phyloP scores from a whole-genome alignment of 2,113 vertebrate genomes.

The human (Homo sapiens) region DNA sequence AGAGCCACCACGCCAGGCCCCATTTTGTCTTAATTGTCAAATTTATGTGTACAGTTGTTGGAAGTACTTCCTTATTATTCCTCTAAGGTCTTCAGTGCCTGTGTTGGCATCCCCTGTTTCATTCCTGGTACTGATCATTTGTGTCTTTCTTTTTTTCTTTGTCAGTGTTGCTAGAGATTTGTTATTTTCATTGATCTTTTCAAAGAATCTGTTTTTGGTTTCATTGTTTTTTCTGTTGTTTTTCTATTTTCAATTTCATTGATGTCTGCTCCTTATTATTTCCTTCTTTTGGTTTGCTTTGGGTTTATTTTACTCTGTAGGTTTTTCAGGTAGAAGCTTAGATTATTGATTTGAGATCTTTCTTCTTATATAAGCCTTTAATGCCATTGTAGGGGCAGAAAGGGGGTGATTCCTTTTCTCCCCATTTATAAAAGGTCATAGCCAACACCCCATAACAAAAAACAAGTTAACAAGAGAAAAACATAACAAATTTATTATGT shows the following conservation, averaged over 20 bases:
- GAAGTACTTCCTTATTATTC: neutral
- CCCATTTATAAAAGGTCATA: neutral
- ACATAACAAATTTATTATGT: neutral
- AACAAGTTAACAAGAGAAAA: neutral
- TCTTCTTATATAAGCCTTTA: conserved; percentile 20
- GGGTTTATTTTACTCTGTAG: neutral
- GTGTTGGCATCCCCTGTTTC: neutral
- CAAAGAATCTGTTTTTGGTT: neutral
- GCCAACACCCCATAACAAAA: neutral
- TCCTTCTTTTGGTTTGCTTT: conserved; percentile 11
- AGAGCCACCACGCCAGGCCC: too few relatives aligned
- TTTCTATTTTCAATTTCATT: conserved; percentile 19
- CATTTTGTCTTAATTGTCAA: neutral
- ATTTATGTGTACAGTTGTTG: neutral
- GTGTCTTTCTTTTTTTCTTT: neutral
- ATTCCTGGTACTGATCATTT: neutral
- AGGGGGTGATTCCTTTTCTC: neutral
- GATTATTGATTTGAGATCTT: neutral
- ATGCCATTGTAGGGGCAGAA: neutral
- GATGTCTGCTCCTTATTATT: neutral
- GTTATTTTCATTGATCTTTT: conserved; percentile 4
- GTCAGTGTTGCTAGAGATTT: neutral
- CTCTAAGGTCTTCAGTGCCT: neutral
- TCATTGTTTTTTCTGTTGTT: neutral
- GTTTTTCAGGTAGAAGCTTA: neutral